These are phyloP conservation scores for Zygothrica quintamaculata DNA, from an alignment of 2,888 invertebrate genomes.

Conservation along the genomic window DNA sequence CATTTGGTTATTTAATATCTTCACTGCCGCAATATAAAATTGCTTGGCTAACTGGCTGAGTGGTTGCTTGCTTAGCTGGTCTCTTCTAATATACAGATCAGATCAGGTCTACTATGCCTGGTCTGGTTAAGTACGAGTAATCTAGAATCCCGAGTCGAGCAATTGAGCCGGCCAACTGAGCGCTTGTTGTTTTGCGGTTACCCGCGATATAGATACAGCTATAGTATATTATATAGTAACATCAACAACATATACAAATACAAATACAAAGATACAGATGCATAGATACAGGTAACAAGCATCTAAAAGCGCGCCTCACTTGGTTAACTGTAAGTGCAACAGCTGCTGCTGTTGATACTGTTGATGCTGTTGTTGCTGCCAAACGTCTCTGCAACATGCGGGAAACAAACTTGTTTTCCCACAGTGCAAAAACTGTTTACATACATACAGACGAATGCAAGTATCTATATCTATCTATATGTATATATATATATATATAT, in stretches of 20 bases:
- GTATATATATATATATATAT: conserved; percentile 1
- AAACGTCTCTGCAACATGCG: conserved; percentile 45
- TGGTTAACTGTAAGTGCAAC: conserved; percentile 61
- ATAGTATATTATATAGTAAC: too few relatives aligned
- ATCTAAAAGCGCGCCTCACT: conserved; percentile 49
- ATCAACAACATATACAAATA: conserved; percentile 26
- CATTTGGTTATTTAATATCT: conserved; percentile 79
- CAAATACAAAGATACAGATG: conserved; percentile 19
- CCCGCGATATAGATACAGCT: conserved; percentile 59
- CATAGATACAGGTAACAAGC: conserved; percentile 48
- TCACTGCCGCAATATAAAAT: conserved; percentile 64
- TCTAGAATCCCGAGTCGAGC: conserved; percentile 73
- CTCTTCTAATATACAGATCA: conserved; percentile 14
- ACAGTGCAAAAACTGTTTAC: conserved; percentile 43
- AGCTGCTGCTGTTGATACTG: conserved; percentile 41
- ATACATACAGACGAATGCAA: conserved; percentile 12
- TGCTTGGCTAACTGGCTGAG: conserved; percentile 21
- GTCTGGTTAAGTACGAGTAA: conserved; percentile 38
- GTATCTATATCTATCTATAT: conserved; percentile 15
- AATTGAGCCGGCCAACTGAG: conserved; percentile 58
- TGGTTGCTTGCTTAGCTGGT: conserved; percentile 3
- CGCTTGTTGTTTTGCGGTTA: conserved; percentile 69
- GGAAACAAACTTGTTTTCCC: conserved; percentile 59
- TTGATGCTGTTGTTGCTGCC: conserved; percentile 32
- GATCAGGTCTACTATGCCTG: conserved; percentile 10